phyloP scores from a whole-genome alignment of 2,113 vertebrate species.

The Pholis gunnellus region DNA sequence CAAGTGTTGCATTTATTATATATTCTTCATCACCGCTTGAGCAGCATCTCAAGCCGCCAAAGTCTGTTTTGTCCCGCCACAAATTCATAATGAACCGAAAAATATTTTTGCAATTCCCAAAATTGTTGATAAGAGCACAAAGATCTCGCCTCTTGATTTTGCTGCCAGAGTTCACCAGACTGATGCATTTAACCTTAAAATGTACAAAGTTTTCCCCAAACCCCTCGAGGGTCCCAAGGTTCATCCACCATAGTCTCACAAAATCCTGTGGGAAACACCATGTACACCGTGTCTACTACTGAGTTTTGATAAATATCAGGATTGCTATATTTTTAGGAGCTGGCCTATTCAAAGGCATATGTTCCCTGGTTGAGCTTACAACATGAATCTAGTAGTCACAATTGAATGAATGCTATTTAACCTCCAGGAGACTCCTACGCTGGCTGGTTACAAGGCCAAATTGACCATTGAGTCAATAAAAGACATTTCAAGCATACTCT shows the following conservation, averaged over 20 bases:
- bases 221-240: too few species aligned
- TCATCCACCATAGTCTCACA: too few species aligned
- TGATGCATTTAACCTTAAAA: too few species aligned
- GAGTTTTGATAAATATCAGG: not conserved
- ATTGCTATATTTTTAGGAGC: not conserved
- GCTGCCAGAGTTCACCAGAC: too few species aligned
- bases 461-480: constrained; percentile 68
- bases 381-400: constrained; percentile 2
- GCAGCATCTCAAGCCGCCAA: not conserved
- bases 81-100: not conserved
- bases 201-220: too few species aligned
- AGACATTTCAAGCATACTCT: constrained; percentile 35
- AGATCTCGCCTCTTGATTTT: too few species aligned
- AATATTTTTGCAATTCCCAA: not conserved
- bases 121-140: too few species aligned
- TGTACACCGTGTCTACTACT: not conserved
- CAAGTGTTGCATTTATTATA: not conserved
- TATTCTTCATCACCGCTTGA: not conserved
- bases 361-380: not conserved
- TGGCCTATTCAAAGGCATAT: not conserved
- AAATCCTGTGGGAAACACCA: too few species aligned
- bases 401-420: constrained; percentile 30
- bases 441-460: constrained; percentile 50
- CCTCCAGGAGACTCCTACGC: constrained; percentile 19
- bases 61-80: not conserved